Base-by-base conservation (phyloP, 2,888 invertebrate genomes). In the Tiphia femorata region DNA sequence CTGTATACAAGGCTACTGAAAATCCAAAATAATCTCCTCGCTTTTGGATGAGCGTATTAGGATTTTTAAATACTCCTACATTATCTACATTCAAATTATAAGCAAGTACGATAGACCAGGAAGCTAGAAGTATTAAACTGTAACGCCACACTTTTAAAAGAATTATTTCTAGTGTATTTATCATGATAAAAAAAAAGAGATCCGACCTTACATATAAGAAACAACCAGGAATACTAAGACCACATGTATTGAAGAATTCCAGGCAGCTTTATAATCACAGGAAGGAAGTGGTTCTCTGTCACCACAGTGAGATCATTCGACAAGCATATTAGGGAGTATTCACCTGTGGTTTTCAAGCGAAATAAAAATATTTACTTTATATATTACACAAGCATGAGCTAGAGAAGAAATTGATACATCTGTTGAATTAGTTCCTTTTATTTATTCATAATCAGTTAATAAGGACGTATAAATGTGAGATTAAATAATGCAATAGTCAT, bases 21-120 rank as follows among this genome's bases (percentile, higher is more conserved):
- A 72, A 84, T 25, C 84, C 84, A 55, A 83, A 84, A 61, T 82
- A 84, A 62, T 72, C 78, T 6, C 62, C 49, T 43, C 71, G 70
- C 25, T 50, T 49, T 14, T 29, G 5, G 27, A 27, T 12, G 33
- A 21, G 17, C 17, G 14, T 47, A 30, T 38, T 35, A 3, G 80
- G 79, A 59, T 79, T 67, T 23, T 56, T 43, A 41, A 78, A 82
- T 3, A 82, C 55, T 43, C 74, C 63, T 0, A 72, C 75, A 57
- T 64, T 72, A 40, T 70, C 52, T 3, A 61, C 62, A 55, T 84
- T 78, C n/a, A 83, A 63, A 64, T 80, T 81, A 57, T 77, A 81
- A 19, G 73, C 53, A 3, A 25, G 12, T 21, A 12, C 33, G 12
- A 1, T 33, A 3, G 37, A 19, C 0, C 17, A 16, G n/a, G 19